A percentile compares a stretch with the other conserved stretches of the same genome.
These are phyloP conservation scores for Oreochromis tanganicae DNA, from an alignment of 2,113 vertebrate genomes.

Conservation along the genomic window DNA sequence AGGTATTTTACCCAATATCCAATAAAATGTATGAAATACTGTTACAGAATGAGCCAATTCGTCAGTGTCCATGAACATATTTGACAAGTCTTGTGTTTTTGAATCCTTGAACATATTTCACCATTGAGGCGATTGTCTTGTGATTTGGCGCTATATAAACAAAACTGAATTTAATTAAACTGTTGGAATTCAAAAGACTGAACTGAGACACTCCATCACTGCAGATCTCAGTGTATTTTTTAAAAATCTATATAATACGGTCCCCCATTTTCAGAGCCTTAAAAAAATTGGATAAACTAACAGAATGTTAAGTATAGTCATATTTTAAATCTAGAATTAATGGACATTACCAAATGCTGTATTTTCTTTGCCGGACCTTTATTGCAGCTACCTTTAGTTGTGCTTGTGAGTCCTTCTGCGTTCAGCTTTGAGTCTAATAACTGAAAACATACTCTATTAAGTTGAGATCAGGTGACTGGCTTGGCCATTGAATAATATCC, in stretches of 20 bases:
- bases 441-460: not conserved
- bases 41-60: not conserved
- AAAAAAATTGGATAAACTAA: not conserved
- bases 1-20: not conserved
- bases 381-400: not conserved
- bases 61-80: not conserved
- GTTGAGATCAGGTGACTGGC: not conserved
- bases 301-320: not conserved
- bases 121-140: not conserved
- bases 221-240: not conserved
- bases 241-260: rapidly evolving
- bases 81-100: not conserved
- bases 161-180: not conserved
- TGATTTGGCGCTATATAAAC: not conserved
- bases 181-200: not conserved
- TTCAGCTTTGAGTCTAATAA: not conserved
- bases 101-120: not conserved
- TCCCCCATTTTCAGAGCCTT: not conserved
- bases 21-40: not conserved
- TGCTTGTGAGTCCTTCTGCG: rapidly evolving
- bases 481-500: not conserved
- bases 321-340: not conserved
- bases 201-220: not conserved
- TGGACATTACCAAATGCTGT: not conserved
- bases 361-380: not conserved